Percentiles rank a stretch among this genome's conserved stretches.
These are phyloP conservation scores for Bujurquina vittata DNA, from an alignment of 2,113 vertebrate genomes.

Conservation along the genomic window DNA sequence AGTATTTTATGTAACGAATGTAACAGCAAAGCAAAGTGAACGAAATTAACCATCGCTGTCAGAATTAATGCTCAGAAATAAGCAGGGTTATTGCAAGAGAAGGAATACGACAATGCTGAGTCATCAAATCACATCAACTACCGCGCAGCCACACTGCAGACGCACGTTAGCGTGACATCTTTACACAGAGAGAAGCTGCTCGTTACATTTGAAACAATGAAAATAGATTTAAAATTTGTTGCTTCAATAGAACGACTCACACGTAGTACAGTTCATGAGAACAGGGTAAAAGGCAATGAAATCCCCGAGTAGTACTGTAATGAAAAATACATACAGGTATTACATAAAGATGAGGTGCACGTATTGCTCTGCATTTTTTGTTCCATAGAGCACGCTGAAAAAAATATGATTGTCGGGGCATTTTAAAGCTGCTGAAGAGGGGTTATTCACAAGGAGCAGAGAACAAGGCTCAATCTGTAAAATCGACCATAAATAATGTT, in stretches of 20 bases:
- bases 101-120: background rate
- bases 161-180: too few species aligned
- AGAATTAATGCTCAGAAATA: fast-evolving
- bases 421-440: background rate
- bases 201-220: background rate
- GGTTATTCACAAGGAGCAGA: background rate
- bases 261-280: too few species aligned
- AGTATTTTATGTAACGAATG: background rate
- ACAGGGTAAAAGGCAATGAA: background rate
- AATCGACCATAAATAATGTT: background rate
- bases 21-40: too few species aligned
- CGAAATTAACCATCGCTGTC: background rate
- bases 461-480: constrained; percentile 3
- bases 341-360: background rate
- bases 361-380: background rate
- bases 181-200: fast-evolving
- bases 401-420: background rate
- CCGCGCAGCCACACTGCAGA: background rate
- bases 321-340: background rate
- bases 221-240: fast-evolving
- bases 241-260: background rate
- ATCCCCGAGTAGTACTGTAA: background rate
- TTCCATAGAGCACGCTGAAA: background rate
- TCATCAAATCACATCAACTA: background rate
- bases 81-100: background rate